Evolutionary conservation across 35 echinoderm and acorn worm species (phyloP), one percentile per base, ranked within the genome.

Genomic region (Apostichopus parvimensis): DNA sequence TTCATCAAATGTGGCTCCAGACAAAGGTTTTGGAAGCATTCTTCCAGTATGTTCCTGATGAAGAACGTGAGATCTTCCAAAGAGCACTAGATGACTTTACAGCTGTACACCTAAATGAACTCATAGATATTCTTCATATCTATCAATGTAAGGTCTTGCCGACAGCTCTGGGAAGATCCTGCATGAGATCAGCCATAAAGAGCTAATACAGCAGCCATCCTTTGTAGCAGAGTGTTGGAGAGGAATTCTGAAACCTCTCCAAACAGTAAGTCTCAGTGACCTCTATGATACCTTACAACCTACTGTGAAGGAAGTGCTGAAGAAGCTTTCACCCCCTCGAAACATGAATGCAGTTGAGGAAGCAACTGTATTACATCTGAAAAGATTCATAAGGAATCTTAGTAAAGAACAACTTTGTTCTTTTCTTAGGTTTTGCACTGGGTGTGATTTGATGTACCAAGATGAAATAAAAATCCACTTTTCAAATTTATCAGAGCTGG

Each of bases 181-280:
- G 5, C 6, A 28, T 15, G 90, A 91, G 54, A 61, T 91, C 54
- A 53, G 71, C 28, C 90, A 80, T 45, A 91, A 91, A 34, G 90
- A 91, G 77, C 76, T 91, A 5, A 60, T 91, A 8, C 76, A 80
- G 58, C 22, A 91, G 60, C 76, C 90, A 12, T 24, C 55, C 13
- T 91, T 58, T 91, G 90, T 91, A 4, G 60, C 57, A 56, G 77
- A 91, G n/a, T 91, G 73, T 18, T 91, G 76, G 54, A 91, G 54
- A 71, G 25, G 17, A 56, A 23, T 77, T 5, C 70, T 73, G 14
- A 9, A 88, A 26, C 23, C 1, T 8, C 22, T 88, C 5, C 4
- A 53, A 57, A 73, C 61, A 5, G 53, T 88, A n/a, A 23, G 70
- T n/a, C n/a, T 73, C 4, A 7, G 70, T 34, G 23, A 23, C 14